Conservation (phyloP, 2,113 vertebrate genomes). For the Chaetura pelagica region DNA sequence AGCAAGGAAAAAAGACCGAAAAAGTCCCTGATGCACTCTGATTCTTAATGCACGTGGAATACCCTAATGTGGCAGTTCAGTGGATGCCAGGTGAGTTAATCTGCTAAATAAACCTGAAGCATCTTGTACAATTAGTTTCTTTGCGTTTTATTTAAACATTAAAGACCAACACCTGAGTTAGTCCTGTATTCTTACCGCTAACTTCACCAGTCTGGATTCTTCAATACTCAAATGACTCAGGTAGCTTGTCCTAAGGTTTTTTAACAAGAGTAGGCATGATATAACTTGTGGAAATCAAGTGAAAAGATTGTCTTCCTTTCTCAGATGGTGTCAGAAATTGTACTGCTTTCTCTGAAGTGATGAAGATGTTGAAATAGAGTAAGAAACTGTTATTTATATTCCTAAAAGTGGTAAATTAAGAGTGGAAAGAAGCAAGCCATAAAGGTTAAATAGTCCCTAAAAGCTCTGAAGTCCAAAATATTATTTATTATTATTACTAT, state of each 20-base stretch:
- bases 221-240: neutral
- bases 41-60: neutral
- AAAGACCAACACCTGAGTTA: neutral
- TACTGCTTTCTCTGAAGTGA: neutral
- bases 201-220: neutral
- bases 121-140: neutral
- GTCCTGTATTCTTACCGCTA: neutral
- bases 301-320: neutral
- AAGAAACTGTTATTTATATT: neutral
- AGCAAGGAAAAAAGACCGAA: neutral
- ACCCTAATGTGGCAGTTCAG: neutral
- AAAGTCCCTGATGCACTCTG: rapidly evolving
- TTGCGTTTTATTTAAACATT: neutral
- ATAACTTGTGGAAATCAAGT: neutral
- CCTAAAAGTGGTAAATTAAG: neutral
- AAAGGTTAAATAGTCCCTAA: neutral
- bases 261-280: neutral
- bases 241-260: neutral
- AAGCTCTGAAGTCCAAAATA: neutral
- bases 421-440: neutral
- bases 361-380: neutral
- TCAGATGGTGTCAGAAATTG: neutral
- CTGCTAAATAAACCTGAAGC: neutral
- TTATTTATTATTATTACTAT: neutral
- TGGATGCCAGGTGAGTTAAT: neutral